Base-by-base conservation (phyloP, 2,888 invertebrate species). In the Blastobasis adustella region DNA sequence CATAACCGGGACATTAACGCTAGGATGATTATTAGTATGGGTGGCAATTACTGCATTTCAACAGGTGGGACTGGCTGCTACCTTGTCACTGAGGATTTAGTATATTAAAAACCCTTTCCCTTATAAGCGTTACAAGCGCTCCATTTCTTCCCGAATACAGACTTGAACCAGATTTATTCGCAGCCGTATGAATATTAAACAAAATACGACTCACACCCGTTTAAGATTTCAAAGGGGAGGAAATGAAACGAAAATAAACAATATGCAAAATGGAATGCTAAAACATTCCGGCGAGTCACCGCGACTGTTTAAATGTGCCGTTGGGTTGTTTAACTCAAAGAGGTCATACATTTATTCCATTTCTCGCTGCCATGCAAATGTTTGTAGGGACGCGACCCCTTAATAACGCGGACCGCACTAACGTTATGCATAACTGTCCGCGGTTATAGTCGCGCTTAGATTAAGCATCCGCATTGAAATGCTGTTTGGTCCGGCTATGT, bases 391-490 rank as follows among this genome's bases (percentile, higher is more conserved):
- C 37, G 10, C 39, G 37, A 23, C 37, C 45, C 36, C 10, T 38
- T 23, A 23, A 23, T 23, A 10, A 47, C 9, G 39, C 51, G 7
- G 47, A 41, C 39, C 53, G 5, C 36, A 46, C 37, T 47, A 37
- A 53, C 65, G 65, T 63, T 63, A 64, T 67, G 62, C 61, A 62
- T 63, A 62, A 63, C 62, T 65, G 60, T 67, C 61, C 63, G 54
- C 55, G 59, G 58, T 60, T 58, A 62, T 60, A 63, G 59, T 57
- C 23, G 1, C 23, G 23, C 23, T 23, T 23, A 23, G 23, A 23
- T 23, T 23, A 23, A 23, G 23, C 23, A 23, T 23, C 3, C 23
- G 23, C 23, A 23, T 23, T 23, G 23, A 3, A 23, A 23, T 23
- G 23, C 23, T 23, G 23, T 1, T 2, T 23, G 23, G 23, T 23